These are phyloP conservation scores for Aspiorhynchus laticeps DNA, from an alignment of 2,113 vertebrate species.

Conservation along the genomic window DNA sequence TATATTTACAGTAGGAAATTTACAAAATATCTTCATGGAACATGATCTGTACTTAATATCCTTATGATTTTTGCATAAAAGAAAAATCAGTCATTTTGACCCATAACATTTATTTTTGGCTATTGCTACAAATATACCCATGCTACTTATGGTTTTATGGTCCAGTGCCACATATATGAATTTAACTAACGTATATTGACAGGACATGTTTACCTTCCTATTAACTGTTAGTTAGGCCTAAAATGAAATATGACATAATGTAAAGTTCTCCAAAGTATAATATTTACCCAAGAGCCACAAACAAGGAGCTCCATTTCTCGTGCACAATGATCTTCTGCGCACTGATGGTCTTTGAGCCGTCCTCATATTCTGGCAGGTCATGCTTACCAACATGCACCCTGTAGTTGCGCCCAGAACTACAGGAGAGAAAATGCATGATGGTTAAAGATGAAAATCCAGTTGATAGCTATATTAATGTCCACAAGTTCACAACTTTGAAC, in stretches of 20 bases:
- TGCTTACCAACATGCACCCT: slow-evolving; percentile 87
- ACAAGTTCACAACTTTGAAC: neutral
- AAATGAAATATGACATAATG: neutral
- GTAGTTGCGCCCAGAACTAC: slow-evolving; percentile 78
- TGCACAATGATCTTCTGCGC: slow-evolving; percentile 85
- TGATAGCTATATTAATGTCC: neutral
- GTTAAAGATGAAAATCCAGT: neutral
- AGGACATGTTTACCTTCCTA: neutral
- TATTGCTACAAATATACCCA: too few species aligned
- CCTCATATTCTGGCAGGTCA: slow-evolving; percentile 74
- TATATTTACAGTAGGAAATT: too few species aligned
- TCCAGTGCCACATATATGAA: too few species aligned
- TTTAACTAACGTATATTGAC: neutral
- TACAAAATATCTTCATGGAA: too few species aligned
- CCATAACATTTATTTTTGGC: too few species aligned
- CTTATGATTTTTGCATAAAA: too few species aligned
- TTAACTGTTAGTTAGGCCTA: neutral
- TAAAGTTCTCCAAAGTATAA: neutral
- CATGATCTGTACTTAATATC: too few species aligned
- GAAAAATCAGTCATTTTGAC: too few species aligned
- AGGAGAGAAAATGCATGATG: neutral
- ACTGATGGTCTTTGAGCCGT: slow-evolving; percentile 65
- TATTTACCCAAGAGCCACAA: slow-evolving; percentile 75
- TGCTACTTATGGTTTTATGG: too few species aligned
- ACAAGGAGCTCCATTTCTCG: slow-evolving; percentile 81